Evolutionary conservation across 2,113 vertebrate genomes (phyloP).

Genomic region (Urocitellus parryii): DNA sequence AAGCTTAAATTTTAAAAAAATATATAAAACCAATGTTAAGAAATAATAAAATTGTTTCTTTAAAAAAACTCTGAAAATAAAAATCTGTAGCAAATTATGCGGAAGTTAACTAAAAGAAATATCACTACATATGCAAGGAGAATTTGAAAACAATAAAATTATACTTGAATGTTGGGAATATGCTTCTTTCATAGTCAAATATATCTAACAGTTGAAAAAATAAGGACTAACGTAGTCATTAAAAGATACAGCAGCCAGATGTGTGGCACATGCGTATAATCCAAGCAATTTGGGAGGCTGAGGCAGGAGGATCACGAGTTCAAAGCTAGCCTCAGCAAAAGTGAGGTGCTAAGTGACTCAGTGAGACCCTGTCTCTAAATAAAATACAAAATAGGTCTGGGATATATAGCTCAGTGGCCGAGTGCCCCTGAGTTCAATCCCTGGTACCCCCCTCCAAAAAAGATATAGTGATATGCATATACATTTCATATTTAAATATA

Average conservation of each 20-base stretch:
- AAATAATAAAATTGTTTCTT: not conserved
- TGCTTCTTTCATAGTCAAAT: not conserved
- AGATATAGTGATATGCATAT: too few relatives aligned
- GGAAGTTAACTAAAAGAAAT: not conserved
- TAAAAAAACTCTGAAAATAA: not conserved
- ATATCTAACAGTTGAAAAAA: constrained; percentile 13
- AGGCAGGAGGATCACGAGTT: too few relatives aligned
- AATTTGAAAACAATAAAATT: not conserved
- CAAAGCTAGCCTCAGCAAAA: too few relatives aligned
- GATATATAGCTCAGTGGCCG: too few relatives aligned
- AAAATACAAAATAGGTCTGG: too few relatives aligned
- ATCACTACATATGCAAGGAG: not conserved
- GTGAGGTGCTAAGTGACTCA: too few relatives aligned
- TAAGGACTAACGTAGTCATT: not conserved
- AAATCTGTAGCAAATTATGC: constrained; percentile 4
- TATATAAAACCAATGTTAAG: not conserved
- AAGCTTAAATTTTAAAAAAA: not conserved
- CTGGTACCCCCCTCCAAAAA: too few relatives aligned
- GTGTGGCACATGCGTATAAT: too few relatives aligned
- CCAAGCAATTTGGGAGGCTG: too few relatives aligned
- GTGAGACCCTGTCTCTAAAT: too few relatives aligned
- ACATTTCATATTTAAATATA: not conserved
- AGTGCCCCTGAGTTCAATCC: too few relatives aligned
- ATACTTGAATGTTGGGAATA: not conserved
- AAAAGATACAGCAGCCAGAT: not conserved